A percentile compares a stretch with the other conserved stretches of the same genome.
These are phyloP conservation scores for Idaea dimidiata DNA, from an alignment of 2,888 invertebrate species.

Conservation along the genomic window DNA sequence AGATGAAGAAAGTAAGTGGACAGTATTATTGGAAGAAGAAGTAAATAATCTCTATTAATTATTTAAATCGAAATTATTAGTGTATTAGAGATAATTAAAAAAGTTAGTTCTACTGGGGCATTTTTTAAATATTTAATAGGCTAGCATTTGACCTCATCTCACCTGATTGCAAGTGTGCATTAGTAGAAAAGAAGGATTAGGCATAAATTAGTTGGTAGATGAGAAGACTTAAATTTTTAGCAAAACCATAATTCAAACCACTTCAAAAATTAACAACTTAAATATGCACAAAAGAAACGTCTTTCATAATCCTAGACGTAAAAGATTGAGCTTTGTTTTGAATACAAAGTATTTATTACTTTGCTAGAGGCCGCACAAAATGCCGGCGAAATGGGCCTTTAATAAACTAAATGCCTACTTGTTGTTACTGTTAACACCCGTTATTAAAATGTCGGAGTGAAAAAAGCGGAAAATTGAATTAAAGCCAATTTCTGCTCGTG, in stretches of 20 bases:
- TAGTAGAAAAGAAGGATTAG: no score
- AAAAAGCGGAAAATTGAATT: slow-evolving; percentile 42
- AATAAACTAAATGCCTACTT: slow-evolving; percentile 39
- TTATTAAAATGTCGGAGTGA: slow-evolving; percentile 37
- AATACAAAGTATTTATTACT: slow-evolving; percentile 34
- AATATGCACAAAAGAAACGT: slow-evolving; percentile 3
- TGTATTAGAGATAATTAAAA: no score
- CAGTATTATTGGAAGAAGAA: no score
- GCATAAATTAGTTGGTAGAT: background rate
- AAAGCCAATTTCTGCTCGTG: slow-evolving; percentile 58
- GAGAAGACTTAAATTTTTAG: background rate
- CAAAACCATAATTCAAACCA: slow-evolving; percentile 5
- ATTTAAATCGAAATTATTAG: no score
- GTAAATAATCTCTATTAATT: no score
- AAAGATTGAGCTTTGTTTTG: slow-evolving; percentile 14
- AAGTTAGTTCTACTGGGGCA: no score
- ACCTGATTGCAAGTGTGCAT: no score
- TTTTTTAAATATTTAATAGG: no score
- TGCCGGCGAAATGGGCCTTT: slow-evolving; percentile 29
- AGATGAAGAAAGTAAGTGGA: no score
- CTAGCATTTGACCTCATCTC: no score
- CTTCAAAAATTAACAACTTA: background rate
- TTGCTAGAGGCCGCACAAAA: slow-evolving; percentile 32
- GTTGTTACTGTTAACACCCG: slow-evolving; percentile 38
- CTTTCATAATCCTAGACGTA: slow-evolving; percentile 7